phyloP scores from a whole-genome alignment of 2,888 invertebrate species.

The Nomada goodeniana region DNA sequence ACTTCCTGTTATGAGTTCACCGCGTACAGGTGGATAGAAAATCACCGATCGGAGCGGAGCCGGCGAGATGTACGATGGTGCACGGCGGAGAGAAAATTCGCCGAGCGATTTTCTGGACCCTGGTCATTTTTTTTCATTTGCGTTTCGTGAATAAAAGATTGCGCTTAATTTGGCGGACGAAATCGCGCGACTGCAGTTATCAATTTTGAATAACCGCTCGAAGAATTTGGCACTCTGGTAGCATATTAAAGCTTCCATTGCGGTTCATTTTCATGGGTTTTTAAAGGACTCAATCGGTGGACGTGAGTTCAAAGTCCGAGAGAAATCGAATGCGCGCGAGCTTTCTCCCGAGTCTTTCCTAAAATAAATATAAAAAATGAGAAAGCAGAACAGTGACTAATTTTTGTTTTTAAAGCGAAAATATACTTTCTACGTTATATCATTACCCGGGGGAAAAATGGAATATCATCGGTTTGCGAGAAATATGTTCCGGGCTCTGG shows the following conservation, averaged over 20 bases:
- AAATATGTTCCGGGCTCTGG: not conserved
- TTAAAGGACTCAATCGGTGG: not conserved
- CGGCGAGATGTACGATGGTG: constrained; percentile 39
- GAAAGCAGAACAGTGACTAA: not conserved
- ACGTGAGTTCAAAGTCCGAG: not conserved
- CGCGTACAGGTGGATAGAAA: constrained; percentile 55
- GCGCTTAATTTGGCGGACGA: not conserved
- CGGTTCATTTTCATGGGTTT: not conserved
- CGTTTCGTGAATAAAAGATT: not conserved
- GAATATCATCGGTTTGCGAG: not conserved
- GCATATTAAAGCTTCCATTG: too few species aligned
- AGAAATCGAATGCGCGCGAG: constrained; percentile 39
- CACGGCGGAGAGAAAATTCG: not conserved
- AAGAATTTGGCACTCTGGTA: not conserved
- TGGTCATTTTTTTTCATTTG: not conserved
- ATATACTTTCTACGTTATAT: not conserved
- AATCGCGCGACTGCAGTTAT: not conserved
- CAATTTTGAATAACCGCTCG: not conserved
- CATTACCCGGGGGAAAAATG: constrained; percentile 57
- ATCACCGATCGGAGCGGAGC: constrained; percentile 23
- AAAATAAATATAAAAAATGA: not conserved
- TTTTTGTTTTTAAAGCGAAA: too few species aligned
- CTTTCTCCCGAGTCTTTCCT: not conserved
- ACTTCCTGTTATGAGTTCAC: constrained; percentile 58
- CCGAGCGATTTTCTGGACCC: not conserved